These are phyloP conservation scores for Euleptes europaea DNA, from an alignment of 2,113 vertebrate species.

Conservation along the genomic window DNA sequence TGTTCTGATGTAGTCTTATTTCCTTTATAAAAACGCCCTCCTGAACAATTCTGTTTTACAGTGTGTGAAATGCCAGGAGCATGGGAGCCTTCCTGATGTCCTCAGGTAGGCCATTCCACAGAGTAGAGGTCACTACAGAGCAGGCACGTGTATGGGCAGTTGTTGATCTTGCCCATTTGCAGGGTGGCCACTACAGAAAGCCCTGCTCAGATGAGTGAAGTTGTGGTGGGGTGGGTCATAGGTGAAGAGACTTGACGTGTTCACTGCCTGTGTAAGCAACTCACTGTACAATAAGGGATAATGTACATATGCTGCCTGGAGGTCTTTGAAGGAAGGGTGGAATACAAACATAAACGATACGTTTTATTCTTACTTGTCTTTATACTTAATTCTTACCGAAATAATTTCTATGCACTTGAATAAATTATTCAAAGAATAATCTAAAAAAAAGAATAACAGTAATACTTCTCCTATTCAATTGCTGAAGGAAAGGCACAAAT, in stretches of 20 bases:
- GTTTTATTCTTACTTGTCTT: neutral
- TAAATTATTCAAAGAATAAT: neutral
- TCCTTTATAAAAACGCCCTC: too few species aligned
- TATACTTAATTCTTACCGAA: neutral
- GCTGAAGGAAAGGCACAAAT: neutral
- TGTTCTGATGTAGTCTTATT: too few species aligned
- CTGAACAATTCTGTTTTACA: too few species aligned
- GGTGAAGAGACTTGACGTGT: neutral
- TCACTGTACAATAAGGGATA: neutral
- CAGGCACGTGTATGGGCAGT: too few species aligned
- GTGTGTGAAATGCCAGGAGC: too few species aligned
- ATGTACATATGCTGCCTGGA: neutral
- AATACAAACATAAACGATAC: neutral
- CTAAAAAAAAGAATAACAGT: neutral
- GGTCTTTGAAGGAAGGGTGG: neutral
- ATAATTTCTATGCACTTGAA: neutral
- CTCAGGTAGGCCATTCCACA: too few species aligned
- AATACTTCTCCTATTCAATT: neutral
- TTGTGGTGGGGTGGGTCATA: too few species aligned
- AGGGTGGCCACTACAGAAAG: too few species aligned
- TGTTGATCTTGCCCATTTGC: too few species aligned
- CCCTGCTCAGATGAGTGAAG: too few species aligned
- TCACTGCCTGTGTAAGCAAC: neutral
- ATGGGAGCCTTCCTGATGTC: too few species aligned
- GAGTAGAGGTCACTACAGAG: too few species aligned